Evolutionary conservation across 2,797 vertebrate species (phyloP).

Genomic region (Triplophysa yarkandensis): DNA sequence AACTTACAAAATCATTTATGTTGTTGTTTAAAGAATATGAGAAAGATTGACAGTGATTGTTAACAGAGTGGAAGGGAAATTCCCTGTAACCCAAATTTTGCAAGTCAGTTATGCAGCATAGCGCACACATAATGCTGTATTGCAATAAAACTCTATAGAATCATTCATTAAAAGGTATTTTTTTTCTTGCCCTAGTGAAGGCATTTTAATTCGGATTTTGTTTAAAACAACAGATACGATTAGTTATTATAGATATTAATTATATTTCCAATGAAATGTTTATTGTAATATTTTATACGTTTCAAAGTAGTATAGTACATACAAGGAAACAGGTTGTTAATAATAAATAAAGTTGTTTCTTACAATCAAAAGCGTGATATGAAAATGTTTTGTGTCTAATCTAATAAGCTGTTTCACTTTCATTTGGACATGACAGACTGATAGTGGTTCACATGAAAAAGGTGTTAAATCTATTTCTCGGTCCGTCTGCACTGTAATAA

Average conservation of each 20-base stretch:
- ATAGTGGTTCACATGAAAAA: slow-evolving; percentile 11
- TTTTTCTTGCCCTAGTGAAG: too few relatives aligned
- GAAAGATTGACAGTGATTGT: slow-evolving; percentile 1
- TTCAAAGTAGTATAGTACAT: slow-evolving; percentile 10
- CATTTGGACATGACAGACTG: slow-evolving; percentile 28
- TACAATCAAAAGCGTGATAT: neutral
- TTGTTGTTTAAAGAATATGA: slow-evolving; percentile 7
- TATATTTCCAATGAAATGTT: slow-evolving; percentile 17
- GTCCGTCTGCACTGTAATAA: slow-evolving; percentile 68
- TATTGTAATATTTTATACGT: neutral
- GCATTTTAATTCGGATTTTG: too few relatives aligned
- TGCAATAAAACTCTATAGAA: too few relatives aligned
- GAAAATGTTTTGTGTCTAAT: slow-evolving; percentile 13
- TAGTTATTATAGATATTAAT: neutral
- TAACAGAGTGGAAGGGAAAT: slow-evolving; percentile 23
- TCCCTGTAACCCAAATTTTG: slow-evolving; percentile 21
- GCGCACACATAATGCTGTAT: neutral
- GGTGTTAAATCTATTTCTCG: slow-evolving; percentile 48
- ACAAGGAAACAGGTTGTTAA: neutral
- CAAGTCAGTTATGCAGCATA: slow-evolving; percentile 21
- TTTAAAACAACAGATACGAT: neutral
- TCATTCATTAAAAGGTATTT: too few relatives aligned
- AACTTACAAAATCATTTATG: slow-evolving; percentile 47
- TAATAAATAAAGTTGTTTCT: slow-evolving; percentile 1
- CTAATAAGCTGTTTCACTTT: slow-evolving; percentile 18